Conservation (phyloP, 2,888 invertebrate species). For the Limnephilus rhombicus region DNA sequence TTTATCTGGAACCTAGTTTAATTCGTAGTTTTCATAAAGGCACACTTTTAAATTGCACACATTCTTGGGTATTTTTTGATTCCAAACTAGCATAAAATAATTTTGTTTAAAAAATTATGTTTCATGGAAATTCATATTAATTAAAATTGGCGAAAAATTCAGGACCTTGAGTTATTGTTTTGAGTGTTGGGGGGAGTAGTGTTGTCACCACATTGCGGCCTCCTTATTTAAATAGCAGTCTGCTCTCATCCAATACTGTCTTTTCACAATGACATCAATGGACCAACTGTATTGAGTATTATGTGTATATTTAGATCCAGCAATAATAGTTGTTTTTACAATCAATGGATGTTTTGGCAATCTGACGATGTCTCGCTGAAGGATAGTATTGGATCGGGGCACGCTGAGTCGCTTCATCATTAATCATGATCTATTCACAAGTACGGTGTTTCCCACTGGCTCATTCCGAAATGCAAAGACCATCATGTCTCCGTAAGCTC, state of each 20-base stretch:
- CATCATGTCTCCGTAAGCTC: constrained; percentile 47
- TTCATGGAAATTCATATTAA: neutral
- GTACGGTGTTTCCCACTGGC: constrained; percentile 50
- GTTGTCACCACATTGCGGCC: constrained; percentile 1
- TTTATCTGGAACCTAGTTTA: neutral
- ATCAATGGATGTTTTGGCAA: neutral
- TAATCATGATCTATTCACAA: constrained; percentile 50
- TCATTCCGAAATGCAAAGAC: constrained; percentile 49
- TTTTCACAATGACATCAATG: neutral
- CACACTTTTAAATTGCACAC: neutral
- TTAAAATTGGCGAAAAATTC: neutral
- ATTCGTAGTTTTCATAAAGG: neutral
- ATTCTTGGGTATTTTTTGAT: neutral
- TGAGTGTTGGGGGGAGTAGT: neutral
- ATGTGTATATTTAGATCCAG: constrained; percentile 1
- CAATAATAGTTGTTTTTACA: neutral
- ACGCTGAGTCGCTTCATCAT: constrained; percentile 36
- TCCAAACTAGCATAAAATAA: neutral
- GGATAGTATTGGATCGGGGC: neutral
- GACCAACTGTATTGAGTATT: neutral
- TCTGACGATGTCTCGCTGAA: neutral
- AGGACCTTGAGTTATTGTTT: neutral
- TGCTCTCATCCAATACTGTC: constrained; percentile 2
- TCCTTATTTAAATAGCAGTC: neutral
- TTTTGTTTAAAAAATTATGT: neutral